Evolutionary conservation across 2,113 vertebrate genomes (phyloP).

Genomic region (Vireo altiloquus): DNA sequence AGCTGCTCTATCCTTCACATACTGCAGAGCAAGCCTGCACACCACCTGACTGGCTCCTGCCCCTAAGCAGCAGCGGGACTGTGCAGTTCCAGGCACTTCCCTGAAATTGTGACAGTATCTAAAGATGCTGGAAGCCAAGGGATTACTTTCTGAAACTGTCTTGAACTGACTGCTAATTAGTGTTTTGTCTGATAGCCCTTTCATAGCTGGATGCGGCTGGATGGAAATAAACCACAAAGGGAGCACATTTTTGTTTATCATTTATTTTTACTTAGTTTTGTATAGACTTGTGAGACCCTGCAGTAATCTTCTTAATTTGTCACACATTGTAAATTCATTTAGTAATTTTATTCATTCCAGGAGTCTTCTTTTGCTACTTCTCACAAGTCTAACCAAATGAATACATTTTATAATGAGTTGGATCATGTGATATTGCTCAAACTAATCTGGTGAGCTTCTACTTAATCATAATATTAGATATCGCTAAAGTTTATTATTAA

Average conservation of each 20-base stretch:
- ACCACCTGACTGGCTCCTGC: background rate
- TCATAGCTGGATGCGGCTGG: slow-evolving; percentile 29
- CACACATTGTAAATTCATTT: slow-evolving; percentile 6
- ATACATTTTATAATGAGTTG: background rate
- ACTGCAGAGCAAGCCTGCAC: background rate
- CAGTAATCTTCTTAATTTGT: slow-evolving; percentile 27
- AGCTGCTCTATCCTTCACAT: background rate
- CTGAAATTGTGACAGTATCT: background rate
- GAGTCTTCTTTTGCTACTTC: background rate
- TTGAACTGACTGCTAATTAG: slow-evolving; percentile 27
- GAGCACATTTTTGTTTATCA: background rate
- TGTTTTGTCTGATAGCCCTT: slow-evolving; percentile 14
- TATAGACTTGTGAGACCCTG: background rate
- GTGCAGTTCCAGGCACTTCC: background rate
- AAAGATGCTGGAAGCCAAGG: background rate
- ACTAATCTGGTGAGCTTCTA: background rate
- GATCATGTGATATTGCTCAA: background rate
- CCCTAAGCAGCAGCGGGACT: background rate
- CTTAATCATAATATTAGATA: background rate
- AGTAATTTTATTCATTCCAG: background rate
- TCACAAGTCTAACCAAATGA: background rate
- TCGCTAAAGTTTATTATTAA: background rate
- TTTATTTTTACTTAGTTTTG: slow-evolving; percentile 24
- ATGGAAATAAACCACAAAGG: slow-evolving; percentile 24
- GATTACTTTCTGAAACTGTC: slow-evolving; percentile 1